Base-by-base conservation (phyloP, 2,113 vertebrate genomes). In the Neolamprologus ventralis region DNA sequence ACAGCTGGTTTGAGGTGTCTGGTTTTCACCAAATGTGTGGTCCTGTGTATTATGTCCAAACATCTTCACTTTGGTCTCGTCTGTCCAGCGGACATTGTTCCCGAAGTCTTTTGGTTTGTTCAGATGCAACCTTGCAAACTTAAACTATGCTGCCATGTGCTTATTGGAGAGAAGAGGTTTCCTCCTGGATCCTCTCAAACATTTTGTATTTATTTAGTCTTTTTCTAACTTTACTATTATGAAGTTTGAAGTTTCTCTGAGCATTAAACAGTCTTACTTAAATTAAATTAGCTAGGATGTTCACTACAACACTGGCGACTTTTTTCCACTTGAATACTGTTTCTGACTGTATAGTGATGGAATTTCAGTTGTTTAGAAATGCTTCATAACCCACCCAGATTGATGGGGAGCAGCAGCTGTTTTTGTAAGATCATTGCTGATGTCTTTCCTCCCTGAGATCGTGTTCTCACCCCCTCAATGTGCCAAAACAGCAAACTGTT, bases 241-340 rank as follows among this genome's bases (percentile, higher is more conserved):
- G 35, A 71, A 71, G n/a, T 71, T 42, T 42, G 11, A 23, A 0
- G 7, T 42, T 71, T 71, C n/a, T 71, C 35, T 42, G 65, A 71
- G 35, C 35, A 42, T 23, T 71, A 40, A 21, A 23, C 7, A 40
- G 63, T 71, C 35, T 23, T 37, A 68, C 63, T 68, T 68, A 13
- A 35, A 28, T 58, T 58, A 12, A 68, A 37, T 21, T 68, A 6
- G 35, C 63, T 40, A 0, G 35, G 63, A 40, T 40, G n/a, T 42
- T 5, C n/a, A 4, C n/a, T 71, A 5, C n/a, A 42, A 71, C 35
- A 71, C 35, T 40, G 35, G 35, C 0, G 1, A 71, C 7, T 71
- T 21, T 40, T 3, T 71, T 0, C n/a, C n/a, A 71, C 65, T 71
- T 71, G n/a, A 42, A 42, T 42, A 42, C 7, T 42, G 7, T 40